Base-by-base conservation (phyloP, 2,888 invertebrate genomes). In the Tortrix viridana region DNA sequence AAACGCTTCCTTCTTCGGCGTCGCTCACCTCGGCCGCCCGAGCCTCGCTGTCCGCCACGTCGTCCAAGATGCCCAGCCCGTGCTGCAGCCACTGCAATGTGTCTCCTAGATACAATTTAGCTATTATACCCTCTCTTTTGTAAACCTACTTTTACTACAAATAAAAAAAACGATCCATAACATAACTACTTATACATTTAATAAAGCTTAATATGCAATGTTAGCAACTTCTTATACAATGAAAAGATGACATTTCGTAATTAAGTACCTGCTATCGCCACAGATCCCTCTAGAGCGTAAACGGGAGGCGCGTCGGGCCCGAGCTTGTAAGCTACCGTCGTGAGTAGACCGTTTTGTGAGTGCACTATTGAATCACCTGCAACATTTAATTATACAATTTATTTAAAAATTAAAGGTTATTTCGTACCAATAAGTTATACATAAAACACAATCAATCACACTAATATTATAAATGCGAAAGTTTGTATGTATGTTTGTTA, bases 251-350 rank as follows among this genome's bases (percentile, higher is more conserved):
- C 9, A 3, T 12, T 32, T 32, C 32, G 12, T 32, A 44, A 7
- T 37, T 41, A 44, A 2, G 22, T 76, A 86, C 95, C 98, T 70
- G 97, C 97, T 71, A 96, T 95, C 16, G 96, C 96, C 50, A 97
- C 95, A n/a, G 96, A 96, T 59, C 98, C 98, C 91, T 99, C 99
- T 52, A 99, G 91, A 4, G 98, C 98, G 86, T 98, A 99, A 65
- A 94, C 93, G 1, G 96, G 94, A 16, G 95, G 95, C 41, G 94
- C 92, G 65, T 95, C 93, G 59, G 95, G 94, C 2, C 98, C 97
- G 65, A 99, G 90, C 90, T 98, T 95, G 84, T 97, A 99, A 0
- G 96, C 98, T 1, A 99, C 96, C 2, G 98, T 98, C 19, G 98
- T 97, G 62, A 99, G 88, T 23, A 99, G 92, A 5, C 98, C 98